These are phyloP conservation scores for Stictocephala bisonia DNA, from an alignment of 2,888 invertebrate species.

Conservation along the genomic window DNA sequence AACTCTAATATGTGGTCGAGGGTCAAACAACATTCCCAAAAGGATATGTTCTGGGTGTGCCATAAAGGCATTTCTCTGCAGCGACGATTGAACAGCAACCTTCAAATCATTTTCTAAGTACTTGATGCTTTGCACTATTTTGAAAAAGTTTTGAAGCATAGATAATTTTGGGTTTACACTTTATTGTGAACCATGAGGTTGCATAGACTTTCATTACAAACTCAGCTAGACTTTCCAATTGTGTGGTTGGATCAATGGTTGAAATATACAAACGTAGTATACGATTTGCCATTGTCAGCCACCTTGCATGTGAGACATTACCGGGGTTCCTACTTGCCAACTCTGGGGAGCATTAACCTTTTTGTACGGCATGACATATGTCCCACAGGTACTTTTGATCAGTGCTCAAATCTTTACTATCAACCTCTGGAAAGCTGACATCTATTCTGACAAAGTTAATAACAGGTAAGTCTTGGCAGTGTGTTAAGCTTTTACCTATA, in stretches of 20 bases:
- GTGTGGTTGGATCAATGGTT: neutral
- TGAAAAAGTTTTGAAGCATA: too few relatives aligned
- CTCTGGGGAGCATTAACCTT: neutral
- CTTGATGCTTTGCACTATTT: neutral
- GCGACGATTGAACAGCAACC: neutral
- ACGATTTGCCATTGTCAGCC: conserved; percentile 1
- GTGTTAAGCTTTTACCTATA: neutral
- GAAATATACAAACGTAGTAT: neutral
- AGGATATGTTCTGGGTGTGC: neutral
- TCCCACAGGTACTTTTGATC: neutral
- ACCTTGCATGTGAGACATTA: too few relatives aligned
- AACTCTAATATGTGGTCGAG: conserved; percentile 1
- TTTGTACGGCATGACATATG: neutral
- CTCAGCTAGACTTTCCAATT: neutral
- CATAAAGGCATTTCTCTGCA: conserved; percentile 3
- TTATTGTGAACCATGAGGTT: neutral
- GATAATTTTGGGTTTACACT: conserved; percentile 1
- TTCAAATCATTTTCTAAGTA: neutral
- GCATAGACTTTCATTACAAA: neutral
- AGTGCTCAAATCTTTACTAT: neutral
- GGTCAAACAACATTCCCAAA: neutral
- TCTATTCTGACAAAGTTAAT: neutral
- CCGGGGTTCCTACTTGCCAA: neutral
- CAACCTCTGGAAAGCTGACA: neutral
- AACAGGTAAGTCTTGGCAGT: neutral